These are phyloP conservation scores for Monopterus albus DNA, from an alignment of 2,113 vertebrate species.

Conservation along the genomic window DNA sequence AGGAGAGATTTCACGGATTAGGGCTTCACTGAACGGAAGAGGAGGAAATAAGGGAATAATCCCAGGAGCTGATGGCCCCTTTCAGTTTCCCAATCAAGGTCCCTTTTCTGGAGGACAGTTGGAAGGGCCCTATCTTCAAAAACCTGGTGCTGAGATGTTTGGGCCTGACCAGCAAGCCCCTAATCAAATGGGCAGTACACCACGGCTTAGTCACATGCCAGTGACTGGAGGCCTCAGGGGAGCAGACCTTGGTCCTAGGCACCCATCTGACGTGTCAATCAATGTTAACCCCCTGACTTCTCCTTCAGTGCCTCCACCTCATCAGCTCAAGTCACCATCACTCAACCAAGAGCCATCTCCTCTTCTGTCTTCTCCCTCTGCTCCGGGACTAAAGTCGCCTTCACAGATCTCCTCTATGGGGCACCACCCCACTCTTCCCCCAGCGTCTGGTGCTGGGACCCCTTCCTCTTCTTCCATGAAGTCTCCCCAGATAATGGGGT, in stretches of 20 bases:
- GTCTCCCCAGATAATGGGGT: constrained; percentile 92
- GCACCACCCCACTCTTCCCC: constrained; percentile 80
- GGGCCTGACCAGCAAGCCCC: constrained; percentile 85
- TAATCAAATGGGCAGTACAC: constrained; percentile 83
- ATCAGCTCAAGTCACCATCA: constrained; percentile 92
- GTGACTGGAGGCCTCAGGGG: constrained; percentile 83
- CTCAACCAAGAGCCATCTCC: constrained; percentile 91
- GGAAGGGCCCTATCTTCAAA: constrained; percentile 85
- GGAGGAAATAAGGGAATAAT: constrained; percentile 86
- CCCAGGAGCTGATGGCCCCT: constrained; percentile 80
- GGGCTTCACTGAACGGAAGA: constrained; percentile 86
- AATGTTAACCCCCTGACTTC: constrained; percentile 90
- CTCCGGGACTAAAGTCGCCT: constrained; percentile 92
- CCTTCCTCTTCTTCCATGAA: constrained; percentile 84
- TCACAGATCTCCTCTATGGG: constrained; percentile 87
- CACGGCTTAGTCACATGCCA: constrained; percentile 92
- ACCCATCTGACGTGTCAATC: constrained; percentile 90
- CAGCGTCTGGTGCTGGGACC: constrained; percentile 84
- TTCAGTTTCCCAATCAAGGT: constrained; percentile 86
- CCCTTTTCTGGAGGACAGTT: constrained; percentile 86
- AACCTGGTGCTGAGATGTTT: constrained; percentile 88
- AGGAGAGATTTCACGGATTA: constrained; percentile 87
- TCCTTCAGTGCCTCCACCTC: constrained; percentile 85
- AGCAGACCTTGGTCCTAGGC: constrained; percentile 80
- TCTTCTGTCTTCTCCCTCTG: constrained; percentile 90